A percentile compares a stretch with the other conserved stretches of the same genome.
phyloP scores from a whole-genome alignment of 1,140 invertebrate species.

The Heliconius nattereri region DNA sequence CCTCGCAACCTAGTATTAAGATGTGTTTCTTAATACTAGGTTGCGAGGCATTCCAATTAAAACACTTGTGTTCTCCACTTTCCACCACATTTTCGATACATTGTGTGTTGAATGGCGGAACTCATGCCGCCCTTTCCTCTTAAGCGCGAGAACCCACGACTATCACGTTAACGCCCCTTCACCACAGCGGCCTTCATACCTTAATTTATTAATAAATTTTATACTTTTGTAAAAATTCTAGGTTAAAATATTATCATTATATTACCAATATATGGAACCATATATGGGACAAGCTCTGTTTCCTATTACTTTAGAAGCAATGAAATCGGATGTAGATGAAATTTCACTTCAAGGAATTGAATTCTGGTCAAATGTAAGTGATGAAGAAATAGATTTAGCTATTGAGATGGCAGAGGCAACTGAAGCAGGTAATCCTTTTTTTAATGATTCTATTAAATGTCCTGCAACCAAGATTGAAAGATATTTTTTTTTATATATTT shows the following conservation, averaged over 20 bases:
- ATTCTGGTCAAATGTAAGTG: constrained; percentile 99
- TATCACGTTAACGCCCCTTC: no score
- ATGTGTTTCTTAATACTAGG: no score
- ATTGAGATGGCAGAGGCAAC: constrained; percentile 97
- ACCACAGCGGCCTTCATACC: no score
- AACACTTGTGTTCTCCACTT: no score
- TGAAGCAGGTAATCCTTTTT: constrained; percentile 84
- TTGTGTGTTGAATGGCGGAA: no score
- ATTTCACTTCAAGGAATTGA: constrained; percentile 99
- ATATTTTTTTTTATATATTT: constrained; percentile 15
- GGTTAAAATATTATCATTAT: constrained; percentile 97
- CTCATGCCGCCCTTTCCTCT: no score
- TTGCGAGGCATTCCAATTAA: no score
- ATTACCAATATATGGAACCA: constrained; percentile 99
- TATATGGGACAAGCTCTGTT: constrained; percentile 99
- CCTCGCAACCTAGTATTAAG: no score
- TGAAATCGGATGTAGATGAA: constrained; percentile 98
- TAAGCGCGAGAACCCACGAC: no score
- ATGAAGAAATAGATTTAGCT: constrained; percentile 98
- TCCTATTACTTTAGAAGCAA: constrained; percentile 98
- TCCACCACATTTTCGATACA: no score
- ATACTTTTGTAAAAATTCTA: constrained; percentile 39
- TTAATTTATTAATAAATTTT: no score
- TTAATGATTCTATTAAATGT: constrained; percentile 7
- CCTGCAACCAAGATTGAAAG: not conserved